phyloP scores from a whole-genome alignment of 2,888 invertebrate genomes.

The Lysandra coridon region DNA sequence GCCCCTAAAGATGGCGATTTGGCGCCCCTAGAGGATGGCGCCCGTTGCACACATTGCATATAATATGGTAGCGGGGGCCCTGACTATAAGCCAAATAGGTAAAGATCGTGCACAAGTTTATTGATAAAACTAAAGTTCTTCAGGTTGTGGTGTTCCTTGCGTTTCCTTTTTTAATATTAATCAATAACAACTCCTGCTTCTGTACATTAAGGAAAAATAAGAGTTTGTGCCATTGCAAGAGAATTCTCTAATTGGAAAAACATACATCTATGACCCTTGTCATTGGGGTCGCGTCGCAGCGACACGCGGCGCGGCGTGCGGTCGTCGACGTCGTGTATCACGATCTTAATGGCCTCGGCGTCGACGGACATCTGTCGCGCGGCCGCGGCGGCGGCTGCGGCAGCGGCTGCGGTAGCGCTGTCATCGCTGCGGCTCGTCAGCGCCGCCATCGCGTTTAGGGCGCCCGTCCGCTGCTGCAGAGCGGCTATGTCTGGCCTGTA shows the following conservation, averaged over 20 bases:
- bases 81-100: no score
- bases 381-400: constrained; percentile 81
- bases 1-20: no score
- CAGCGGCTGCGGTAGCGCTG: constrained; percentile 48
- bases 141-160: no score
- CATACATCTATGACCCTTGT: constrained; percentile 93
- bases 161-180: no score
- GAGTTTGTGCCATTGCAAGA: no score
- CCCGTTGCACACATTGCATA: no score
- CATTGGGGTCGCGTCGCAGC: constrained; percentile 88
- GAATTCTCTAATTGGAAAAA: background rate
- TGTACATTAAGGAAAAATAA: no score
- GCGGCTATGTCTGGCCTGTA: constrained; percentile 79
- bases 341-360: constrained; percentile 95
- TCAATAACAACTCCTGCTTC: no score
- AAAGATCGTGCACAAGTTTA: no score
- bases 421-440: constrained; percentile 63
- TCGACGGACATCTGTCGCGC: constrained; percentile 92
- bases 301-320: constrained; percentile 87
- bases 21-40: no score
- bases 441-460: constrained; percentile 71
- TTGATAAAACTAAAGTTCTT: no score
- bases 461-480: constrained; percentile 81
- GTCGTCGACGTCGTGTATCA: constrained; percentile 95
- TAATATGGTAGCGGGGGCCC: no score